Percentiles rank a stretch among this genome's conserved stretches.
Conservation (phyloP, 2,888 invertebrate genomes). For the Drosophila infuscata region DNA sequence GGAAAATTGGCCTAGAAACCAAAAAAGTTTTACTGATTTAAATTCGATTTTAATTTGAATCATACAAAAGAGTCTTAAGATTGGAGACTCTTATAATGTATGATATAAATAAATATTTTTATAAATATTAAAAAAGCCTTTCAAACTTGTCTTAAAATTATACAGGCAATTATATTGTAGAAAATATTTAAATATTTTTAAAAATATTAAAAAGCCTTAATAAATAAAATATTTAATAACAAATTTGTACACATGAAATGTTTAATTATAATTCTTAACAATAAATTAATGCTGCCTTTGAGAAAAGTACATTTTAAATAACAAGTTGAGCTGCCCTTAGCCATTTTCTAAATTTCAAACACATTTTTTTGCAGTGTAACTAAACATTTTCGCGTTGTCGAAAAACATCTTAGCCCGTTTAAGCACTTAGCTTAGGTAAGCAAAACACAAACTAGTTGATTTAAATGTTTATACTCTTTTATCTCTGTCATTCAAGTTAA, state of each 20-base stretch:
- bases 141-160: no score
- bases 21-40: no score
- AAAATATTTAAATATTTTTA: no score
- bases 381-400: constrained; percentile 13
- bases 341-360: neutral
- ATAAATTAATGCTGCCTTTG: neutral
- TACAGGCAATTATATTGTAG: neutral
- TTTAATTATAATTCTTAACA: neutral
- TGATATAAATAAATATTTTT: no score
- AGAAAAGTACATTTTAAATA: neutral
- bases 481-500: constrained; percentile 67
- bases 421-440: constrained; percentile 35
- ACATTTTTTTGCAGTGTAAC: neutral
- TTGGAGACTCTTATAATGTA: neutral
- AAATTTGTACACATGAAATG: neutral
- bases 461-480: constrained; percentile 69
- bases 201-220: neutral
- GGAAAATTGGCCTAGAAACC: neutral
- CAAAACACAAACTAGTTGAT: constrained; percentile 55
- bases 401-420: constrained; percentile 42
- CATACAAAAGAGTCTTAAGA: neutral
- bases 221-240: neutral
- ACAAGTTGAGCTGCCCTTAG: constrained; percentile 33
- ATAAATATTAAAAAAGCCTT: neutral
- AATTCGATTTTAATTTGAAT: neutral